Evolutionary conservation across 2,888 invertebrate genomes (phyloP), one percentile per base, ranked within the genome.

Genomic region (Eugnorisma glareosa): DNA sequence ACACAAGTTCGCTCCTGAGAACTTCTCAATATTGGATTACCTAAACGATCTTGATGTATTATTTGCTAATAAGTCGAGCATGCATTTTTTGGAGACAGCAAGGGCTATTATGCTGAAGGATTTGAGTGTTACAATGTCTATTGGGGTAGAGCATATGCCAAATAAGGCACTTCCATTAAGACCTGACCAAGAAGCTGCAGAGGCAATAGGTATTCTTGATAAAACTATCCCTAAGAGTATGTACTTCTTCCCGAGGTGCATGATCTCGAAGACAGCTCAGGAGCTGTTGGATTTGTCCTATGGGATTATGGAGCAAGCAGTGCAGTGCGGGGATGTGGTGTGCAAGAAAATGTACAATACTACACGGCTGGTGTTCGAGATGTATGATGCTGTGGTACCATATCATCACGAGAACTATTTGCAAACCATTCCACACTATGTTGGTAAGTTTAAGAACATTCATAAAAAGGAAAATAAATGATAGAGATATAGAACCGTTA

Each of bases 341-440:
- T 97, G 97, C 69, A 96, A 97, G 73, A 97, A 97, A 89, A 94
- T 99, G 80, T 98, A 98, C 88, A 97, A 97, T 75, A 98, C 98
- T 0, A 97, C 98, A 10, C 95, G 98, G 83, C 97, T 98, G 85
- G 97, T 99, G 81, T 97, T 99, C 86, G 98, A 98, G 89, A 95
- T 98, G 88, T 99, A 99, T 93, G 97, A 97, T 77, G 97, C 97
- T 66, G 97, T 98, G 70, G 98, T 99, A 40, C 98, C 98, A 1
- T 97, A 98, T 85, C 97, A 98, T 90, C 99, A 99, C 94, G 98
- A 98, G 90, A 98, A 98, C 89, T 97, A 98, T 86, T 96, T 99
- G 77, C 97, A 98, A 90, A 98, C 98, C 1, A 98, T 99, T 90
- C 99, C 99, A 5, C 99, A 99, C 90, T 98, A 99, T 95, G 97